Base-by-base conservation (phyloP, 1,140 invertebrate genomes). In the Mylabris phalerata region DNA sequence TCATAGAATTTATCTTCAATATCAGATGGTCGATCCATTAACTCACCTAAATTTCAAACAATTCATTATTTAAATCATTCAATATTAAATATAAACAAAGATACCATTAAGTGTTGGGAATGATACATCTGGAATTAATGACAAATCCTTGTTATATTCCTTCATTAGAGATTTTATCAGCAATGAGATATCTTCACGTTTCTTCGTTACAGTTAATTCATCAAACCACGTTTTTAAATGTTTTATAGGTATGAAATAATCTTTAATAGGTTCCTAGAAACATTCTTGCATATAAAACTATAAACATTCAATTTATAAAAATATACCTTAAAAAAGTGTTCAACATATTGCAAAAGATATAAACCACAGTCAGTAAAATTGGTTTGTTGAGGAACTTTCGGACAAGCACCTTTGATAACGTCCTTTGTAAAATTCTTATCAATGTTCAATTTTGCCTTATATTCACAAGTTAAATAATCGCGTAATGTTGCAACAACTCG, bases 281-380 rank as follows among this genome's bases (percentile, higher is more conserved):
- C 6, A 57, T 2, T 26, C n/a, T 46, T 9, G 9, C 32, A 13
- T 46, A 38, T 38, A 24, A 24, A 55, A 45, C 10, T 5, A 48
- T 38, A 6, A n/a, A 56, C 3, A 25, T 11, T 41, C 7, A 40
- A 39, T 56, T 47, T 38, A 48, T 47, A 10, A 41, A 40, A 38
- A 70, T 62, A 75, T 75, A 86, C 86, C 76, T 83, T 82, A 71
- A 98, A 96, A 79, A 98, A 99, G 55, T 86, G 87, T 78, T 98
- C 94, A 3, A 93, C 93, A 81, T 96, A 98, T 74, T 98, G 93
- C 38, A 98, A 78, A 42, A 98, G 77, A 77, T 93, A 98, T 4
- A 98, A 78, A 3, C 97, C 97, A 79, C 97, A 99, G 75, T 99
- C 97, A 41, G 89, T 93, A 72, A 88, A 95, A 79, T 98, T 98